Conservation (phyloP, 2,888 invertebrate species). For the Formica aserva region DNA sequence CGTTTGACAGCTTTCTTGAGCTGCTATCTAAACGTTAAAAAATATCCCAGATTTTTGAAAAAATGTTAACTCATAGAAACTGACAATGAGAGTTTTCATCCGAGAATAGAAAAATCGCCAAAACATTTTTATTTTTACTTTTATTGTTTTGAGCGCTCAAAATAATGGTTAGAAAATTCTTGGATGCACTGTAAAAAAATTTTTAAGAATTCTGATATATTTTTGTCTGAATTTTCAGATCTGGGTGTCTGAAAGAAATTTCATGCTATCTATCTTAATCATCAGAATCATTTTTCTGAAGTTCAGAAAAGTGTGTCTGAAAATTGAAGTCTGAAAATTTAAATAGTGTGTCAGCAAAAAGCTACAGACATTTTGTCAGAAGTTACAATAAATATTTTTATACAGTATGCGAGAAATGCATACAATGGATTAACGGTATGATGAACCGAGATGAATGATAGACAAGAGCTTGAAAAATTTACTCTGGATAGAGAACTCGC, state of each 20-base stretch:
- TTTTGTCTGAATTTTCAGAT: too few species aligned
- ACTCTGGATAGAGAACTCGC: background rate
- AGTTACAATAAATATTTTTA: too few species aligned
- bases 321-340: too few species aligned
- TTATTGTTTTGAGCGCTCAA: background rate
- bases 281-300: too few species aligned
- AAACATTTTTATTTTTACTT: background rate
- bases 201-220: too few species aligned
- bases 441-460: conserved; percentile 36
- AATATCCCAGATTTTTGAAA: background rate
- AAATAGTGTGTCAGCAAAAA: too few species aligned
- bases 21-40: background rate
- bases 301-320: too few species aligned
- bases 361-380: too few species aligned
- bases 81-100: background rate
- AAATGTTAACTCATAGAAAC: background rate
- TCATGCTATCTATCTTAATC: too few species aligned
- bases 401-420: background rate
- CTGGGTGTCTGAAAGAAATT: too few species aligned
- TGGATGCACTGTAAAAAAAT: background rate
- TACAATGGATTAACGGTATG: background rate
- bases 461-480: conserved; percentile 33
- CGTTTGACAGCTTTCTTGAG: too few species aligned
- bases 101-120: background rate
- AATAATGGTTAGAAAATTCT: background rate